Percentiles rank a stretch among this genome's conserved stretches.
Evolutionary conservation across 2,113 vertebrate genomes (phyloP).

Genomic region (Neolamprologus falcicula): DNA sequence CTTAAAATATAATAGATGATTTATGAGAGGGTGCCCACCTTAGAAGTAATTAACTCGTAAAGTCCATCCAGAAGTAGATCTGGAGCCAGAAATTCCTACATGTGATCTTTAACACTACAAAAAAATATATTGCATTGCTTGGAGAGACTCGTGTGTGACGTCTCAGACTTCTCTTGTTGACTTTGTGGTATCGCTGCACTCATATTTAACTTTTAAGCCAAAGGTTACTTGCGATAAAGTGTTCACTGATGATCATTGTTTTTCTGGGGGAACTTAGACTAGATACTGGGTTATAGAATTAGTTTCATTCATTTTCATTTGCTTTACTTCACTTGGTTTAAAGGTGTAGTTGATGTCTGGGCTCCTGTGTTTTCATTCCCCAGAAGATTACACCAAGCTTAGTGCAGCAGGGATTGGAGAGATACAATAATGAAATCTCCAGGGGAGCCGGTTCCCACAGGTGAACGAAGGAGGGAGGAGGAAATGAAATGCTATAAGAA

Average conservation of each 20-base stretch:
- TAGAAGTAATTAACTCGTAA: not conserved
- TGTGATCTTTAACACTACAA: not conserved
- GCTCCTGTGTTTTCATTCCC: not conserved
- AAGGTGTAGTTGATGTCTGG: not conserved
- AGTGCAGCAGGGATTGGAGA: not conserved
- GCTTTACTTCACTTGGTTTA: not conserved
- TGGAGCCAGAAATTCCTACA: not conserved
- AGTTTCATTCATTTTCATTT: not conserved
- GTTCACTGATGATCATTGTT: not conserved
- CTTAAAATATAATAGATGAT: not conserved
- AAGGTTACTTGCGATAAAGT: not conserved
- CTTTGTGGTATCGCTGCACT: not conserved
- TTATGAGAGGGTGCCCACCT: not conserved
- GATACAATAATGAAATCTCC: not conserved
- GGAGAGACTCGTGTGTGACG: not conserved
- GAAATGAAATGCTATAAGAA: not conserved
- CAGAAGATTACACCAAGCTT: not conserved
- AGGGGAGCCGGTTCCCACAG: not conserved
- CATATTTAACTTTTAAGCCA: not conserved
- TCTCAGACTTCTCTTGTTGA: not conserved
- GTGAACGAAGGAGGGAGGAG: not conserved
- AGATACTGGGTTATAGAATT: not conserved
- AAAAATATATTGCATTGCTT: not conserved
- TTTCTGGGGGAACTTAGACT: not conserved
- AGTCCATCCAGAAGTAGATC: not conserved